phyloP scores from a whole-genome alignment of 2,797 vertebrate species.

The Melopsittacus undulatus region DNA sequence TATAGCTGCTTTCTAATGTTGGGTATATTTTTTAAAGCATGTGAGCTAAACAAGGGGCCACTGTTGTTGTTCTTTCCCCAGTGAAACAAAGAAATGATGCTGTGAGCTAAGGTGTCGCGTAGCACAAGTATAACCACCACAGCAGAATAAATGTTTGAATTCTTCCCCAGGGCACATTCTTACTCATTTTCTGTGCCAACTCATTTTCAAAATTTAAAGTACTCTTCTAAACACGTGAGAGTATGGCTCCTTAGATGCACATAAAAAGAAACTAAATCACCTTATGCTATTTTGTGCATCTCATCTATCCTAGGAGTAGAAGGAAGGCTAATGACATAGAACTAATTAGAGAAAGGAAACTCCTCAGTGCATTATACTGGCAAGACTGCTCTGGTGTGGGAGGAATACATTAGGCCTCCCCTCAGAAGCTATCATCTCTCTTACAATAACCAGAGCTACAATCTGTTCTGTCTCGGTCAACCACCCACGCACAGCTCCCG shows the following conservation, averaged over 20 bases:
- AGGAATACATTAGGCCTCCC: neutral
- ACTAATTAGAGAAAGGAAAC: neutral
- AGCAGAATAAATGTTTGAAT: neutral
- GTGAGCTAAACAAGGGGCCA: neutral
- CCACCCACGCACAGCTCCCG: neutral
- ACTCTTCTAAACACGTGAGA: fast-evolving
- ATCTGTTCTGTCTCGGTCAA: neutral
- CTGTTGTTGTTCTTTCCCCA: fast-evolving
- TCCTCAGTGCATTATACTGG: neutral
- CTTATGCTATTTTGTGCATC: neutral
- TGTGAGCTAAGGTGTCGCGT: neutral
- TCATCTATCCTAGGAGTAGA: neutral
- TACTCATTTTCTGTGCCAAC: neutral
- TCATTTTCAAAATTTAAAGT: neutral
- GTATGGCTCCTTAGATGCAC: neutral
- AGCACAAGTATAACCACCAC: neutral
- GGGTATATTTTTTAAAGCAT: neutral
- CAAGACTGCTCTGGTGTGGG: neutral
- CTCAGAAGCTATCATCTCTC: neutral
- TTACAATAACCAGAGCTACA: neutral
- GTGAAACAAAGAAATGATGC: neutral
- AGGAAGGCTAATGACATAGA: neutral
- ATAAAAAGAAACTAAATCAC: neutral
- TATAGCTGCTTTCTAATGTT: neutral
- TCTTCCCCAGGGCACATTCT: neutral